A percentile compares a stretch with the other conserved stretches of the same genome.
Conservation (phyloP, 2,113 vertebrate species). For the Syrrhaptes paradoxus region DNA sequence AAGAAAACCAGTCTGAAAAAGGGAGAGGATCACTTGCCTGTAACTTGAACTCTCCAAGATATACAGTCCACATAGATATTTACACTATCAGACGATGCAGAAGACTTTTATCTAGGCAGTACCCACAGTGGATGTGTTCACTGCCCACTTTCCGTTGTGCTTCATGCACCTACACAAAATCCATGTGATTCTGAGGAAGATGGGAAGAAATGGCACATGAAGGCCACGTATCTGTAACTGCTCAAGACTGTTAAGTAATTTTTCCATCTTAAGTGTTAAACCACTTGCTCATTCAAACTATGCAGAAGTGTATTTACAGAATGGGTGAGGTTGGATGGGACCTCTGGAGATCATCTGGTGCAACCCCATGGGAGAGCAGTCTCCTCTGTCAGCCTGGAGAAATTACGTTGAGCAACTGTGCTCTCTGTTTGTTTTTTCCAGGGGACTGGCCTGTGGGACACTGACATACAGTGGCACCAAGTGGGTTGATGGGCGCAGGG, state of each 20-base stretch:
- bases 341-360: neutral
- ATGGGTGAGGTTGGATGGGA: neutral
- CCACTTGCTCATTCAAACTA: neutral
- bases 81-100: neutral
- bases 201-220: neutral
- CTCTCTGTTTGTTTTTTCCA: slow-evolving; percentile 14
- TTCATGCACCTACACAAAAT: neutral
- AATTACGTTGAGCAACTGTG: neutral
- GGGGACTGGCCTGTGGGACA: neutral
- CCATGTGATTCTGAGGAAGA: neutral
- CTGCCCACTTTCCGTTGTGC: neutral
- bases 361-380: neutral
- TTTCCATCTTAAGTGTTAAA: neutral
- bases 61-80: neutral
- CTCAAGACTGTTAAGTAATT: neutral
- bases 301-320: neutral
- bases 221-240: rapidly evolving
- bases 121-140: neutral
- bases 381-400: slow-evolving; percentile 25
- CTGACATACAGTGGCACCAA: neutral
- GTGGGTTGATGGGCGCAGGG: neutral
- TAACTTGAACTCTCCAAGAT: neutral
- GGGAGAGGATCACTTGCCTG: neutral
- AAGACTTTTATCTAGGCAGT: neutral
- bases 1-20: neutral